phyloP scores from a whole-genome alignment of 2,888 invertebrate species.

The Caenorhabditis drosophilae region DNA sequence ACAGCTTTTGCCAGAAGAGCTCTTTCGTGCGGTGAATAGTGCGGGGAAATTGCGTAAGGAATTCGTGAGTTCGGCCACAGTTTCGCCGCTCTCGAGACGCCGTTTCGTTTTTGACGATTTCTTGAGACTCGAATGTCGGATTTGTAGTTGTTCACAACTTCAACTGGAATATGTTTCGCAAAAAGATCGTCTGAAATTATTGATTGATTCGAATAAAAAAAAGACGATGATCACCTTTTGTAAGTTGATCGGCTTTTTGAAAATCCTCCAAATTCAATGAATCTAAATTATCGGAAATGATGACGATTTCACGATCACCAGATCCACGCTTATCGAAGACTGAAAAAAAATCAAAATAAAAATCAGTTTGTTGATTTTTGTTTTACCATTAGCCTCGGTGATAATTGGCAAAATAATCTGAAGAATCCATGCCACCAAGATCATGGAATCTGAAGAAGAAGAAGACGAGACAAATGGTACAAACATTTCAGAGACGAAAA shows the following conservation, averaged over 20 bases:
- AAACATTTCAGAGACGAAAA: too few relatives aligned
- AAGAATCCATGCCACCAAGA: too few relatives aligned
- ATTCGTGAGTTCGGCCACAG: conserved; percentile 69
- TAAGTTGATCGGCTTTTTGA: conserved; percentile 25
- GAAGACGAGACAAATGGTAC: too few relatives aligned
- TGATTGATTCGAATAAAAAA: not conserved
- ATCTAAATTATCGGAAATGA: conserved; percentile 4
- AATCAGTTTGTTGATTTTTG: too few relatives aligned
- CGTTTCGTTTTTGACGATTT: conserved; percentile 58
- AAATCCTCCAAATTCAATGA: conserved; percentile 28
- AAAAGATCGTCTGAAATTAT: conserved; percentile 55
- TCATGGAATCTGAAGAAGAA: too few relatives aligned
- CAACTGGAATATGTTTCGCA: conserved; percentile 57
- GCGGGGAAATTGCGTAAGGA: conserved; percentile 68
- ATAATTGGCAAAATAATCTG: too few relatives aligned
- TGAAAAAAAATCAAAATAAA: too few relatives aligned
- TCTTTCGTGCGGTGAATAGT: conserved; percentile 66
- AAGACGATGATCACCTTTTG: conserved; percentile 10
- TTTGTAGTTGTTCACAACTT: conserved; percentile 60
- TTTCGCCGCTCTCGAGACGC: conserved; percentile 65
- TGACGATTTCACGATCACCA: too few relatives aligned
- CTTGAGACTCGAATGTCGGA: conserved; percentile 58
- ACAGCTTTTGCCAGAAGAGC: conserved; percentile 68
- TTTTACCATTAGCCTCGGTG: too few relatives aligned
- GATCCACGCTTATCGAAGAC: too few relatives aligned